These are phyloP conservation scores for Microplitis mediator DNA, from an alignment of 1,140 invertebrate species.

Conservation along the genomic window DNA sequence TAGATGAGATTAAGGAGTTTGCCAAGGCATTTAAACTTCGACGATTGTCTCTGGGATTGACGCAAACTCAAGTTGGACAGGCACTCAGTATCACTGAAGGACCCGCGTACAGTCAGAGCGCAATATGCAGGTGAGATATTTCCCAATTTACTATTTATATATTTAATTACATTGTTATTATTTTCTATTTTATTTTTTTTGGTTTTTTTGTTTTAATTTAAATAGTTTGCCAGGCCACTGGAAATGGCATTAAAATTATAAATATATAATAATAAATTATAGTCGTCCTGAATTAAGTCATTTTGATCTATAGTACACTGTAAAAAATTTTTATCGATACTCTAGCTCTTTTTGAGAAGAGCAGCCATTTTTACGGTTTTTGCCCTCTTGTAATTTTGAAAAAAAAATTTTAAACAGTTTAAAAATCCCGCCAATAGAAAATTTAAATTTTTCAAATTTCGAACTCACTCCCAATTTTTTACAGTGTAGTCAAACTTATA, in stretches of 20 bases:
- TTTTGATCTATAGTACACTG: too few relatives aligned
- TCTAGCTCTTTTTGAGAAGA: too few relatives aligned
- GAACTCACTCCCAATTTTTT: too few relatives aligned
- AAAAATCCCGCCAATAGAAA: too few relatives aligned
- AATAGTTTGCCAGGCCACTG: slow-evolving; percentile 55
- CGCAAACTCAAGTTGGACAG: slow-evolving; percentile 95
- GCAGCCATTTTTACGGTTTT: too few relatives aligned
- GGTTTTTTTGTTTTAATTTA: not conserved
- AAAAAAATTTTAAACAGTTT: too few relatives aligned
- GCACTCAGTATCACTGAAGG: slow-evolving; percentile 94
- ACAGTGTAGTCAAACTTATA: too few relatives aligned
- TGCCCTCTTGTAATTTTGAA: too few relatives aligned
- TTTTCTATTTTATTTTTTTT: slow-evolving; percentile 1
- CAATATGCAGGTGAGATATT: slow-evolving; percentile 91
- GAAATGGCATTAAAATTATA: slow-evolving; percentile 53
- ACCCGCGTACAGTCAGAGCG: slow-evolving; percentile 97
- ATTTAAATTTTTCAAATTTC: too few relatives aligned
- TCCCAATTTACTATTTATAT: slow-evolving; percentile 17
- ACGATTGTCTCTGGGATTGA: slow-evolving; percentile 89
- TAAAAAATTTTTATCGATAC: too few relatives aligned
- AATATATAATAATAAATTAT: not conserved
- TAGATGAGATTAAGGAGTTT: slow-evolving; percentile 98
- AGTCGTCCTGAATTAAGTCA: too few relatives aligned
- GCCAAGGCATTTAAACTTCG: slow-evolving; percentile 96
- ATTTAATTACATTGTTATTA: slow-evolving; percentile 19